These are phyloP conservation scores for Geotrupes spiniger DNA, from an alignment of 2,888 invertebrate genomes.

Conservation along the genomic window DNA sequence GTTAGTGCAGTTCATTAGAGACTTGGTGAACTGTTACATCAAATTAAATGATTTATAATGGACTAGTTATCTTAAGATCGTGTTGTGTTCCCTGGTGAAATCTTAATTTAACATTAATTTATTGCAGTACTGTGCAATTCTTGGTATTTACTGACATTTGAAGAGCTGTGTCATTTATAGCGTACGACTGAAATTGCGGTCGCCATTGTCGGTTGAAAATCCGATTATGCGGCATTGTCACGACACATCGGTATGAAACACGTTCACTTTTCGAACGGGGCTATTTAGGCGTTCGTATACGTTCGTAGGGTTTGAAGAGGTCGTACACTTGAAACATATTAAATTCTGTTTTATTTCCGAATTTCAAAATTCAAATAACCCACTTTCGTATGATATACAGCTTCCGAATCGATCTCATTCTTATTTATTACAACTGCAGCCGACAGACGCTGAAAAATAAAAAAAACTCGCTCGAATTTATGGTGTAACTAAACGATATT, in stretches of 20 bases:
- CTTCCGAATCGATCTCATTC: not conserved
- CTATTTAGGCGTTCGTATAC: no score
- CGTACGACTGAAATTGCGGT: not conserved
- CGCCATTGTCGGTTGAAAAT: conserved; percentile 8
- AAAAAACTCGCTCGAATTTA: no score
- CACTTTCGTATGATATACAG: not conserved
- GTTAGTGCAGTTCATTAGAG: no score
- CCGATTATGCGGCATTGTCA: not conserved
- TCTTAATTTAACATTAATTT: no score
- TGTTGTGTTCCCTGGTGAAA: no score
- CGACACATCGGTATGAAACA: conserved; percentile 1
- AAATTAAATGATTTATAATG: no score
- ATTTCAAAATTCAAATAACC: not conserved
- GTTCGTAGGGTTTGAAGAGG: no score
- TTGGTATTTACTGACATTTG: conserved; percentile 9
- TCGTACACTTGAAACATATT: conserved; percentile 3
- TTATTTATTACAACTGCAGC: no score
- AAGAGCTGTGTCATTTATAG: conserved; percentile 1
- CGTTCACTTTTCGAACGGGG: not conserved
- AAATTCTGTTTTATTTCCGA: conserved; percentile 3
- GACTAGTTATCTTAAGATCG: no score
- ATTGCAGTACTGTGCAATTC: not conserved
- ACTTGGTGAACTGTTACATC: no score
- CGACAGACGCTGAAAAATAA: no score
- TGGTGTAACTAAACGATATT: no score